Evolutionary conservation across 1,140 invertebrate genomes (phyloP).

Genomic region (Cryptotermes secundus): DNA sequence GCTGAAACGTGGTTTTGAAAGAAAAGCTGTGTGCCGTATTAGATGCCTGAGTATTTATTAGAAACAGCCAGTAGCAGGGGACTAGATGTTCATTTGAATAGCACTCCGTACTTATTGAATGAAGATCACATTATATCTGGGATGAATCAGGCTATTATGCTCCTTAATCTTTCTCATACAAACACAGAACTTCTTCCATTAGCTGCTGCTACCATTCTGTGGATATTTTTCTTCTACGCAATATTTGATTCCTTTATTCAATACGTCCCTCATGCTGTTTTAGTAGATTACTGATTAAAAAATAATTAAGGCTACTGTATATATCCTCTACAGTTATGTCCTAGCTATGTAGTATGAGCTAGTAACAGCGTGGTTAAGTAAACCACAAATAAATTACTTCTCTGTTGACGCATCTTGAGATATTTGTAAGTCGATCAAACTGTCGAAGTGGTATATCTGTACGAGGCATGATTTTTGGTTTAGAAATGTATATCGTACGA

Average conservation of each 20-base stretch:
- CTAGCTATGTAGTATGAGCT: too few species aligned
- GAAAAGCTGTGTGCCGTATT: slow-evolving; percentile 3
- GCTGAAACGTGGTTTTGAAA: background rate
- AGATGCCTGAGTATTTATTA: slow-evolving; percentile 7
- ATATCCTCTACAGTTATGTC: background rate
- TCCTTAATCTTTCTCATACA: background rate
- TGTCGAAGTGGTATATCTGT: too few species aligned
- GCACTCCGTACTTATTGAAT: background rate
- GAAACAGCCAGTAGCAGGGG: background rate
- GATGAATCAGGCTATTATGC: background rate
- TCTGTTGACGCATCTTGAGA: too few species aligned
- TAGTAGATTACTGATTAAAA: background rate
- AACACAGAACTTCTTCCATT: background rate
- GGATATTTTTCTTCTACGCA: background rate
- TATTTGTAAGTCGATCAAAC: too few species aligned
- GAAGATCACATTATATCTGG: slow-evolving; percentile 7
- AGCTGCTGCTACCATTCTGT: background rate
- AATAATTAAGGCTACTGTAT: background rate
- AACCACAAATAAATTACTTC: too few species aligned
- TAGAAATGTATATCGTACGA: too few species aligned
- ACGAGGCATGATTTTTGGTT: too few species aligned
- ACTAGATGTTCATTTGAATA: slow-evolving; percentile 19
- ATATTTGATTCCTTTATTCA: background rate
- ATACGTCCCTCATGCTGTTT: too few species aligned
- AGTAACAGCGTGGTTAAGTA: too few species aligned